These are phyloP conservation scores for Tapirus terrestris DNA, from an alignment of 2,113 vertebrate species.

Conservation along the genomic window DNA sequence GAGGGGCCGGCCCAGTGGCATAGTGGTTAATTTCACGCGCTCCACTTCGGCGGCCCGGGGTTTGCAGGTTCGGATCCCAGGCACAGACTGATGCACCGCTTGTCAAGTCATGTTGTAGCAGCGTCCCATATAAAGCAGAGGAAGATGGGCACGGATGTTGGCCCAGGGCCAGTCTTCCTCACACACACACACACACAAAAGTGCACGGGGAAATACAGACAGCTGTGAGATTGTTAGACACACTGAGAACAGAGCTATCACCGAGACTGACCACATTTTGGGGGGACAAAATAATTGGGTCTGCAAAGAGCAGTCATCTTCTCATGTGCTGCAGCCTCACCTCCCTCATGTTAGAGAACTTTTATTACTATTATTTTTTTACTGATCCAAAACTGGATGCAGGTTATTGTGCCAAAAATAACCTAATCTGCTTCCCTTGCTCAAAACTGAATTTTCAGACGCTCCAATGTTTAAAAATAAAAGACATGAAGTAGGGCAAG, in stretches of 20 bases:
- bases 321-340: no score
- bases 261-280: accelerated
- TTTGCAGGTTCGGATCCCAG: no score
- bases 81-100: no score
- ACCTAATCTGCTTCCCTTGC: constrained; percentile 49
- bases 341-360: not conserved
- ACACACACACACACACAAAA: no score
- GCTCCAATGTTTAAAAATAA: constrained; percentile 70
- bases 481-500: constrained; percentile 65
- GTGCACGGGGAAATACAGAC: no score
- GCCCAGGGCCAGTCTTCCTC: no score
- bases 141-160: no score
- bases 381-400: not conserved
- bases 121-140: no score
- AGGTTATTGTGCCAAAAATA: constrained; percentile 57
- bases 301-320: not conserved
- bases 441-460: constrained; percentile 57
- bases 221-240: not conserved
- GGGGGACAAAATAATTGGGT: accelerated
- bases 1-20: no score
- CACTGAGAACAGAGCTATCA: not conserved
- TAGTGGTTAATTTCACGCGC: no score
- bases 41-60: no score
- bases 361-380: not conserved
- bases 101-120: no score